A percentile compares a stretch with the other conserved stretches of the same genome.
Evolutionary conservation across 1,140 invertebrate species (phyloP).

Genomic region (Zaprionus ornatus): DNA sequence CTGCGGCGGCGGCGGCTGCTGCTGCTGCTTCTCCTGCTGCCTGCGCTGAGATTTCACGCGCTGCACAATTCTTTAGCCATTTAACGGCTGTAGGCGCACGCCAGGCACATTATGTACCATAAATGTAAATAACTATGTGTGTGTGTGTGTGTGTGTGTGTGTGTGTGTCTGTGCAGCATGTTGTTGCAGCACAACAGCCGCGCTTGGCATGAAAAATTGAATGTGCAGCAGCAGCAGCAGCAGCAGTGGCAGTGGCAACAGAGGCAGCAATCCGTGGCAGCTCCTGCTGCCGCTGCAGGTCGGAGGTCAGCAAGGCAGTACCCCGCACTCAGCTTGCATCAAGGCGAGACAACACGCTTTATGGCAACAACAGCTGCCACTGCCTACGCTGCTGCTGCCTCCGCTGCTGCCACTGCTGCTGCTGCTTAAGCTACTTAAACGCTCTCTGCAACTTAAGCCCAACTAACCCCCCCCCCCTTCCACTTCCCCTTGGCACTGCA

Average conservation of each 20-base stretch:
- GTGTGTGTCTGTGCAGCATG: slow-evolving; percentile 42
- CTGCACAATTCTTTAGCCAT: slow-evolving; percentile 49
- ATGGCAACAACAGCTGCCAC: slow-evolving; percentile 28
- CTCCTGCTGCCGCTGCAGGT: background rate
- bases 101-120: slow-evolving; percentile 26
- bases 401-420: background rate
- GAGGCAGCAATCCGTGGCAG: background rate
- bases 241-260: background rate
- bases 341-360: slow-evolving; percentile 3
- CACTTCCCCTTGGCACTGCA: too few relatives aligned
- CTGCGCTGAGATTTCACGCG: slow-evolving; percentile 37
- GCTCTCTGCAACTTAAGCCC: slow-evolving; percentile 6
- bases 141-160: background rate
- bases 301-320: background rate
- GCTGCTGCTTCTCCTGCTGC: background rate
- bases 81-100: slow-evolving; percentile 31
- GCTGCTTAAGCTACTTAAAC: slow-evolving; percentile 14
- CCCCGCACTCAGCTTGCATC: too few relatives aligned
- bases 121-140: slow-evolving; percentile 22
- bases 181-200: slow-evolving; percentile 69
- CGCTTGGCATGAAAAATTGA: slow-evolving; percentile 80
- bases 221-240: slow-evolving; percentile 43
- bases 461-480: background rate
- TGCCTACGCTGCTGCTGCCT: background rate
- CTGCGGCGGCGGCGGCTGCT: too few relatives aligned